Base-by-base conservation (phyloP, 2,888 invertebrate species). In the Tachina grossa region DNA sequence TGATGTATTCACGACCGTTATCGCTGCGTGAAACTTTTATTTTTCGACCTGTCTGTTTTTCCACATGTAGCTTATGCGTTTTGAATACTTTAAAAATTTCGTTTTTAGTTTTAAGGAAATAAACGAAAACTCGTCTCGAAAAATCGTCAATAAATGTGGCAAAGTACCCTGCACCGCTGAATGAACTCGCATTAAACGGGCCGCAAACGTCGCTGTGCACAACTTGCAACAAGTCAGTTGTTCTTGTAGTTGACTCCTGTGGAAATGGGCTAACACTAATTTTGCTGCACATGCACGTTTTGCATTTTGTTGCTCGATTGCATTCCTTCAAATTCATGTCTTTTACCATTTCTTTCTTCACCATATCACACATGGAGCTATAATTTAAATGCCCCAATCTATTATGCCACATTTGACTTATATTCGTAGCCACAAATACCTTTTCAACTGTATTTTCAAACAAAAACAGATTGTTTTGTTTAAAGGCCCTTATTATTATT, bases 361-460 rank as follows among this genome's bases (percentile, higher is more conserved):
- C 16, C 51, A 87, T 61, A 9, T 66, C 61, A 16, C n/a, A 9
- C 6, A 85, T 16, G 5, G 61, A 63, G 22, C 75, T 63, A 59
- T 45, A 22, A 71, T 85, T 84, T 10, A 87, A 11, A 14, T 87
- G 87, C 11, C 83, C 87, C 53, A 76, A 80, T 14, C 77, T 19
- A 39, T 68, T 41, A 41, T 87, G 82, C 86, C 86, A 87, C 0
- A 55, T 10, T 49, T 49, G 69, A 13, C 43, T 19, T 39, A n/a
- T 55, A 16, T n/a, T 68, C 9, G 6, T 31, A 8, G 49, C 22
- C 6, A 68, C 39, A 68, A 14, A 57, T 9, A 61, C 6, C 0
- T 9, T 41, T 22, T 82, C 47, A 51, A 11, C 13, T 43, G 57
- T 47, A 9, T 11, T 8, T 9, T 9, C 13, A 6, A 45, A 13